Conservation (phyloP, 2,888 invertebrate species). For the Aquatica leii region DNA sequence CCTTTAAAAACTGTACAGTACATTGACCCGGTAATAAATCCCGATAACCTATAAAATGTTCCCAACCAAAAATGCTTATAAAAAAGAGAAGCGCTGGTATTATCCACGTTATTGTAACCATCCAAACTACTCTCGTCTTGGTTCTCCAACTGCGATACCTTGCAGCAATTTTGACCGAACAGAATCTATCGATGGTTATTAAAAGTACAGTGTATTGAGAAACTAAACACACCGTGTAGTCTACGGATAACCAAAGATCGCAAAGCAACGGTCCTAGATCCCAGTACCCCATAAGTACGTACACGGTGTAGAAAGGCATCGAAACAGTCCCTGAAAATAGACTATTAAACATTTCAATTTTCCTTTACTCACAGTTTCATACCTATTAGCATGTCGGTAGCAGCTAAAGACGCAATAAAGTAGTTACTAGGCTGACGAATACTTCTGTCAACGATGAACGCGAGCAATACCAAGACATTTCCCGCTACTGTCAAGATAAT, state of each 20-base stretch:
- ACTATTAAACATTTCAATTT: not conserved
- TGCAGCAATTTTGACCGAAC: slow-evolving; percentile 98
- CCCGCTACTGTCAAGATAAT: slow-evolving; percentile 94
- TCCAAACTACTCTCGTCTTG: slow-evolving; percentile 90
- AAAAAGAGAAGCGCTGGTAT: slow-evolving; percentile 96
- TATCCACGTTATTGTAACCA: slow-evolving; percentile 97
- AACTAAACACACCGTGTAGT: slow-evolving; percentile 98
- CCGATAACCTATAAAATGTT: slow-evolving; percentile 93
- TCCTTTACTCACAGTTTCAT: slow-evolving; percentile 44
- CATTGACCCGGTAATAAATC: slow-evolving; percentile 89
- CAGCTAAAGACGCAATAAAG: slow-evolving; percentile 97
- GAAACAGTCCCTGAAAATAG: slow-evolving; percentile 84
- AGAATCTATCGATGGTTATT: slow-evolving; percentile 98
- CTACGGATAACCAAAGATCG: slow-evolving; percentile 97
- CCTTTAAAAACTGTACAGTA: slow-evolving; percentile 96
- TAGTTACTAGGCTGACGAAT: slow-evolving; percentile 98
- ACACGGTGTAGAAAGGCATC: slow-evolving; percentile 98
- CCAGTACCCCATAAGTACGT: slow-evolving; percentile 97
- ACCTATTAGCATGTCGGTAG: slow-evolving; percentile 97
- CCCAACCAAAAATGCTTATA: slow-evolving; percentile 99
- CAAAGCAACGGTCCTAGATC: slow-evolving; percentile 94
- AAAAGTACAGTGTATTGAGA: slow-evolving; percentile 99
- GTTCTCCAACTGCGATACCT: slow-evolving; percentile 97
- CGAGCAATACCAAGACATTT: slow-evolving; percentile 92
- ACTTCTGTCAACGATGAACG: slow-evolving; percentile 93